Evolutionary conservation across 2,113 vertebrate genomes (phyloP).

Genomic region (Columba livia): DNA sequence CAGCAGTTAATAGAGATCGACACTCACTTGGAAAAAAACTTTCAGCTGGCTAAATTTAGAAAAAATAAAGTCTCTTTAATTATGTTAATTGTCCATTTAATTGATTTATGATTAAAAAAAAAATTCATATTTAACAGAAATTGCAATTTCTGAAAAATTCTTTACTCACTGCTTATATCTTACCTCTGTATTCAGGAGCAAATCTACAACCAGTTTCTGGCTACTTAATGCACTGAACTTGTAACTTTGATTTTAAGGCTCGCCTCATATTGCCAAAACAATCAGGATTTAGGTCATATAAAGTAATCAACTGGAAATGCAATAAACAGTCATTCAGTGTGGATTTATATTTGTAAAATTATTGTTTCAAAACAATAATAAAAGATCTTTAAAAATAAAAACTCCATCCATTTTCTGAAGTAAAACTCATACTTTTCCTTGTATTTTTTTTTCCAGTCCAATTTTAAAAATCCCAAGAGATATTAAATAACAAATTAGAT

Average conservation of each 20-base stretch:
- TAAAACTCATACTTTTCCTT: background rate
- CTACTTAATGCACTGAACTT: background rate
- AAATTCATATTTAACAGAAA: background rate
- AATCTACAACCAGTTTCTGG: background rate
- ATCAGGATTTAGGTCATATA: background rate
- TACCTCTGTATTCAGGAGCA: background rate
- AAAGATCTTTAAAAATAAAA: background rate
- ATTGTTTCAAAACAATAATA: background rate
- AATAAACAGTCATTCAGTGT: background rate
- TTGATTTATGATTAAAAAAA: background rate
- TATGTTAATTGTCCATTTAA: background rate
- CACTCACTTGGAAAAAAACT: background rate
- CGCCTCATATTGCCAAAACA: background rate
- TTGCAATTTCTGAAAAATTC: background rate
- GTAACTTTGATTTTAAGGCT: background rate
- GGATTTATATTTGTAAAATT: background rate
- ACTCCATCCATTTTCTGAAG: background rate
- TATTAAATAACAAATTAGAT: slow-evolving; percentile 39
- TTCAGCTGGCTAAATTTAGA: background rate
- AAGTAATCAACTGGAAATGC: background rate
- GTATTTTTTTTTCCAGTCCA: background rate
- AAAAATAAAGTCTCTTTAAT: background rate
- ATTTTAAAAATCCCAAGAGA: slow-evolving; percentile 20
- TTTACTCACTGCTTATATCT: background rate
- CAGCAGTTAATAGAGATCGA: background rate